phyloP scores from a whole-genome alignment of 2,797 vertebrate genomes.

The Glyptemys insculpta region DNA sequence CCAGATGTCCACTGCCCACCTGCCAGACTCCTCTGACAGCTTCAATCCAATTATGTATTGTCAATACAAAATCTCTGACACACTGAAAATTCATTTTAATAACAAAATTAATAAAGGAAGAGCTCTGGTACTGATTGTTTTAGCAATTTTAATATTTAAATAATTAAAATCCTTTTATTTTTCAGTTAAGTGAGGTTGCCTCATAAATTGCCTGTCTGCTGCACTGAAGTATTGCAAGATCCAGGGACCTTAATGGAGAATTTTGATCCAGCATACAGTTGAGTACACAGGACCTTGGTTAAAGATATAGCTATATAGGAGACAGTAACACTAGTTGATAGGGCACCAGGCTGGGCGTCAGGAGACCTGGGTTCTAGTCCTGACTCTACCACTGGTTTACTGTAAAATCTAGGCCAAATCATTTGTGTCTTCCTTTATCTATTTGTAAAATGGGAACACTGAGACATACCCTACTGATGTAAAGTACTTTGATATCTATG shows the following conservation, averaged over 20 bases:
- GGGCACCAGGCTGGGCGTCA: background rate
- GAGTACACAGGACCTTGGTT: background rate
- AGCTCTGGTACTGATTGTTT: background rate
- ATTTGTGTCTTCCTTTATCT: background rate
- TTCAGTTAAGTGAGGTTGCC: rapidly evolving
- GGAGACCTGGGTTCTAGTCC: background rate
- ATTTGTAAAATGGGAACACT: background rate
- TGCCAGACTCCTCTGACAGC: background rate
- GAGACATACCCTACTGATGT: too few relatives aligned
- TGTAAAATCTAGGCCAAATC: background rate
- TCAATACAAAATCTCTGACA: background rate
- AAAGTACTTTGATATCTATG: background rate
- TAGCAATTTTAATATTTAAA: background rate
- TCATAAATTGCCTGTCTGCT: background rate
- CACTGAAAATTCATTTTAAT: background rate
- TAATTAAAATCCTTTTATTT: rapidly evolving
- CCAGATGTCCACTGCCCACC: background rate
- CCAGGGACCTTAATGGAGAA: too few relatives aligned
- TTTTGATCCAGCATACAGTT: background rate
- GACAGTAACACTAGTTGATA: background rate
- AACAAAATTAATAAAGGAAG: background rate
- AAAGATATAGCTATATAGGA: background rate
- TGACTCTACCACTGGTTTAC: background rate
- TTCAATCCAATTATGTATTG: rapidly evolving
- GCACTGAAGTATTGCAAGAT: background rate